Evolutionary conservation across 2,113 vertebrate species (phyloP), one percentile per base, ranked within the genome.

Genomic region (Dolichallabes microphthalmus): DNA sequence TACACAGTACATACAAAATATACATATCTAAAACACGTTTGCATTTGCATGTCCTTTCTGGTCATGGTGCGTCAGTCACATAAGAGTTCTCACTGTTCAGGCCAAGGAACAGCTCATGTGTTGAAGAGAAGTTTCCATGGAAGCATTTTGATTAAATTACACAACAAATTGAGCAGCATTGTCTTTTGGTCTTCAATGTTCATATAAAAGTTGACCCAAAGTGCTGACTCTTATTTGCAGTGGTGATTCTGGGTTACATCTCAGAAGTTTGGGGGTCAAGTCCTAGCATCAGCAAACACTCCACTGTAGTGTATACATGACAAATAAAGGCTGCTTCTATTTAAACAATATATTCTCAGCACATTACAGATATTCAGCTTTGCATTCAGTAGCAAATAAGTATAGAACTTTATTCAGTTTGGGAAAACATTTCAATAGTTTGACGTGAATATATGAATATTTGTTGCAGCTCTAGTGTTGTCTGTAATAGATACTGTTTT

Each of bases 61-160:
- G 17, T 15, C 73, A 27, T 27, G 22, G 0, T 52, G 45, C 25
- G 2, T 53, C 75, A 3, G 32, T 71, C 39, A 32, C 30, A 32
- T 15, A 32, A 66, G 13, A 66, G 63, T 66, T 14, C 71, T 53
- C 14, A 30, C 50, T 35, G 10, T 76, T 53, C 10, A 27, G 52
- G 39, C 6, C n/a, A 53, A 19, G 27, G 27, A 30, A 45, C 32
- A 71, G 8, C 68, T 71, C 12, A n/a, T 8, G 8, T 35, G 32
- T 69, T 20, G 30, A 68, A 68, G 30, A 68, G 8, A 52, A 50
- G 55, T 78, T 58, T 77, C 52, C 17, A 20, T 57, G 53, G 75
- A 77, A 77, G n/a, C 27, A 57, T 77, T 76, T 76, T 76, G 50
- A 76, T 30, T 53, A 76, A 55, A 55, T 53, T 76, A 77, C 25